Conservation (phyloP, 2,797 vertebrate genomes). For the Smutsia temminckii region DNA sequence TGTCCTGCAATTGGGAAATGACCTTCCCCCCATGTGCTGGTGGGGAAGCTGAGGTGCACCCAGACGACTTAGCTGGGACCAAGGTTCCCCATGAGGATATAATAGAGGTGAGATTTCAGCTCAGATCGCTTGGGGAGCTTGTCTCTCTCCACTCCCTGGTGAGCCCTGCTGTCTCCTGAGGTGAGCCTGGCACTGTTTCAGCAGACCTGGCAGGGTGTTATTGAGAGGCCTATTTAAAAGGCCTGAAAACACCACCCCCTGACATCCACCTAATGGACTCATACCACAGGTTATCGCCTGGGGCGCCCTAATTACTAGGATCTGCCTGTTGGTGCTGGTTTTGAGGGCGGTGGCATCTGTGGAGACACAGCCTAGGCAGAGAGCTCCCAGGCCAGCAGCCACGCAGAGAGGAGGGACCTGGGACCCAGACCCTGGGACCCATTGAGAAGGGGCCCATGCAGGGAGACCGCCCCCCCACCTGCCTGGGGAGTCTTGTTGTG, state of each 20-base stretch:
- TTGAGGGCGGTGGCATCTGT: background rate
- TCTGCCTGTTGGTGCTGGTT: background rate
- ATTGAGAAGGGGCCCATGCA: background rate
- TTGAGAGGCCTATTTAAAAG: background rate
- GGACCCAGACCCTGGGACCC: background rate
- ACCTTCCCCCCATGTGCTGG: background rate
- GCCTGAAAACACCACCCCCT: background rate
- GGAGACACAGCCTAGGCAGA: background rate
- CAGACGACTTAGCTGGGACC: background rate
- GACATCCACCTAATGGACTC: background rate
- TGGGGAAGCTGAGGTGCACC: background rate
- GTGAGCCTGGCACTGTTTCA: background rate
- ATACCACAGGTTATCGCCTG: slow-evolving; percentile 1
- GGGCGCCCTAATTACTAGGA: background rate
- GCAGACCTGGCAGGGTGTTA: background rate
- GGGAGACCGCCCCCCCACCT: fast-evolving
- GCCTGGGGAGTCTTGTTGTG: background rate
- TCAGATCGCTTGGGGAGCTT: background rate
- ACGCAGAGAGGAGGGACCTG: background rate
- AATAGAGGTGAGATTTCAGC: background rate
- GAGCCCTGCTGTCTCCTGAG: background rate
- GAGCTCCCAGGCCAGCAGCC: background rate
- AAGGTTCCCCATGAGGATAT: background rate
- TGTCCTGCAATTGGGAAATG: background rate
- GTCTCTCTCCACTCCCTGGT: background rate